phyloP scores from a whole-genome alignment of 2,888 invertebrate species.

The Drosophila paracracens region DNA sequence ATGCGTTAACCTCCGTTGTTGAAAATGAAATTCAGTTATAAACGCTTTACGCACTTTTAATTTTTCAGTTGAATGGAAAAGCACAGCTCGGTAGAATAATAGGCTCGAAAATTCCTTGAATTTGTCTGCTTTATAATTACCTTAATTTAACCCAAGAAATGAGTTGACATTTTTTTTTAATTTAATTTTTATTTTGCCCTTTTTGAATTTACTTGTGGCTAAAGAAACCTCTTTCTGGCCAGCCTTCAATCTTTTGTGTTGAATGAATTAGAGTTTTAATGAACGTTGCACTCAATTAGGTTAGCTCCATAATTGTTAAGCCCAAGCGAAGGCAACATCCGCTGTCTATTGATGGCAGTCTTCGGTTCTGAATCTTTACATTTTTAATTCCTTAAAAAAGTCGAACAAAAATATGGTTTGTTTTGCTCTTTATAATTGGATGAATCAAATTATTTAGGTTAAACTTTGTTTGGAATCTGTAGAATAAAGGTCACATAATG shows the following conservation, averaged over 20 bases:
- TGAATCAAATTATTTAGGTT: not conserved
- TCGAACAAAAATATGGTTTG: not conserved
- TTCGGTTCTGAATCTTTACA: conserved; percentile 1
- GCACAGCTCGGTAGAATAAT: conserved; percentile 18
- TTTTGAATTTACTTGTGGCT: conserved; percentile 13
- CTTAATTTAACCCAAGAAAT: conserved; percentile 58
- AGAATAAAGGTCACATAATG: not conserved
- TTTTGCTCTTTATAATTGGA: not conserved
- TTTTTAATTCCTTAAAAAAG: not conserved
- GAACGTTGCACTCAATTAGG: conserved; percentile 34
- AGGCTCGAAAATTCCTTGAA: conserved; percentile 62
- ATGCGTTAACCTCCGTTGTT: conserved; percentile 55
- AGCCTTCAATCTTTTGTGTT: conserved; percentile 51
- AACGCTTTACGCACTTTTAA: conserved; percentile 59
- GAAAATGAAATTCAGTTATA: conserved; percentile 47
- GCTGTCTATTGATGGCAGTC: not conserved
- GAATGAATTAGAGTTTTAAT: conserved; percentile 44
- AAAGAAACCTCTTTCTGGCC: conserved; percentile 23
- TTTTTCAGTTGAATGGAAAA: conserved; percentile 54
- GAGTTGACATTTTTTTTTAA: conserved; percentile 67
- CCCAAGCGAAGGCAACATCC: conserved; percentile 37
- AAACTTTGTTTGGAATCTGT: not conserved
- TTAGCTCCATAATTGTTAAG: conserved; percentile 33
- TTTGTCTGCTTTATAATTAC: conserved; percentile 49
- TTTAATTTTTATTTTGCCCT: conserved; percentile 4